Percentiles rank a stretch among this genome's conserved stretches.
Evolutionary conservation across 2,797 vertebrate genomes (phyloP).

Genomic region (Discoglossus pictus): DNA sequence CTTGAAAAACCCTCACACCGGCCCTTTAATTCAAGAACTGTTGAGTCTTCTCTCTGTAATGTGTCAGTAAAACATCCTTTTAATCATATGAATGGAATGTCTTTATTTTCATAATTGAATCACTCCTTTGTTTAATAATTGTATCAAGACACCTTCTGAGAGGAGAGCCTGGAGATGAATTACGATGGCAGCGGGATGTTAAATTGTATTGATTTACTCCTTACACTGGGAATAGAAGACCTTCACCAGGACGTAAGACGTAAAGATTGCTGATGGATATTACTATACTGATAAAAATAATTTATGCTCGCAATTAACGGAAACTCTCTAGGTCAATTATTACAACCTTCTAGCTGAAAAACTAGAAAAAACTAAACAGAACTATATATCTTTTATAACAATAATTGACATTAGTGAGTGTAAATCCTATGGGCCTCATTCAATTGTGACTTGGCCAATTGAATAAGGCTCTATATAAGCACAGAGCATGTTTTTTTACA

Average conservation of each 20-base stretch:
- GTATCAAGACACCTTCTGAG: constrained; percentile 12
- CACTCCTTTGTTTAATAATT: constrained; percentile 31
- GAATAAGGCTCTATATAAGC: no score
- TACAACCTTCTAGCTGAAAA: constrained; percentile 7
- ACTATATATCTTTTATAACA: background rate
- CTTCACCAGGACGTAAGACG: constrained; percentile 26
- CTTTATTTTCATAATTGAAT: constrained; percentile 36
- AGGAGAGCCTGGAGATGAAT: constrained; percentile 29
- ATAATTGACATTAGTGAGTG: background rate
- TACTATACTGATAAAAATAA: constrained; percentile 29
- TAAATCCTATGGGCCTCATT: no score
- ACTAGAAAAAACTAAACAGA: background rate
- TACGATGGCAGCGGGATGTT: constrained; percentile 33
- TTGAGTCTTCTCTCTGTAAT: background rate
- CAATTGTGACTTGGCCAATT: no score
- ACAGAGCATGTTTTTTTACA: no score
- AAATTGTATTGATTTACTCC: constrained; percentile 37
- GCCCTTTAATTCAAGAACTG: no score
- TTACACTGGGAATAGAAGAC: constrained; percentile 18
- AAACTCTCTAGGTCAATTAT: constrained; percentile 31
- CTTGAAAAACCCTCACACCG: no score
- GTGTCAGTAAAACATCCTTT: constrained; percentile 17
- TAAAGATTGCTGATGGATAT: constrained; percentile 23
- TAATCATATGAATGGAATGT: constrained; percentile 11
- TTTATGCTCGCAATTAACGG: constrained; percentile 28